These are phyloP conservation scores for Lithosia quadra DNA, from an alignment of 2,888 invertebrate genomes.

Conservation along the genomic window DNA sequence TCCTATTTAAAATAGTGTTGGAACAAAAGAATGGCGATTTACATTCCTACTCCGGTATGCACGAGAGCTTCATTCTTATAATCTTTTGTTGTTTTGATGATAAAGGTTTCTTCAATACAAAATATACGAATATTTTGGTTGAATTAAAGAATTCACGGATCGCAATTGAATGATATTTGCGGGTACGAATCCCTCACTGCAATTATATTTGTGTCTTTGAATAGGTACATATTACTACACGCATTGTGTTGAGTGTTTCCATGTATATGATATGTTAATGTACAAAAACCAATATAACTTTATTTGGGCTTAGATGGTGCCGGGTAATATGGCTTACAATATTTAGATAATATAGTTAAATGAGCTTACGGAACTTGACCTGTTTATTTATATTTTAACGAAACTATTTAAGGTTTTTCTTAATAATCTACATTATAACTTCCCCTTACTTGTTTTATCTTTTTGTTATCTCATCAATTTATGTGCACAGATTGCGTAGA, in stretches of 20 bases:
- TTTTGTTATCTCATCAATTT: neutral
- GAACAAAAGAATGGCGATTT: slow-evolving; percentile 42
- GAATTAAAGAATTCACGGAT: too few species aligned
- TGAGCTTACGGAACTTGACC: too few species aligned
- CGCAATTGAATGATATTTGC: neutral
- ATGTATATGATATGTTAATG: neutral
- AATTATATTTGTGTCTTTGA: neutral
- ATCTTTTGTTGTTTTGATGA: neutral
- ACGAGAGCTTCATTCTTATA: slow-evolving; percentile 29
- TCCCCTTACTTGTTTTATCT: neutral
- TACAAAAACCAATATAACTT: neutral
- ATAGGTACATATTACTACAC: neutral
- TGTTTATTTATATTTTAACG: too few species aligned
- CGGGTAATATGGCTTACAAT: too few species aligned
- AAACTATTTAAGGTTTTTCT: neutral
- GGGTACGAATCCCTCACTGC: neutral
- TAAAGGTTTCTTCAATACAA: neutral
- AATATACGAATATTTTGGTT: too few species aligned
- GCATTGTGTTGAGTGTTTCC: neutral
- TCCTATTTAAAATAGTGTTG: slow-evolving; percentile 33
- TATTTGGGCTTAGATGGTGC: neutral
- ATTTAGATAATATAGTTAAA: too few species aligned
- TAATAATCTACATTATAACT: neutral
- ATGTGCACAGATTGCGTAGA: neutral
- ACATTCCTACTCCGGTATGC: slow-evolving; percentile 20